phyloP scores from a whole-genome alignment of 1,140 invertebrate genomes.

The Aphis gossypii region DNA sequence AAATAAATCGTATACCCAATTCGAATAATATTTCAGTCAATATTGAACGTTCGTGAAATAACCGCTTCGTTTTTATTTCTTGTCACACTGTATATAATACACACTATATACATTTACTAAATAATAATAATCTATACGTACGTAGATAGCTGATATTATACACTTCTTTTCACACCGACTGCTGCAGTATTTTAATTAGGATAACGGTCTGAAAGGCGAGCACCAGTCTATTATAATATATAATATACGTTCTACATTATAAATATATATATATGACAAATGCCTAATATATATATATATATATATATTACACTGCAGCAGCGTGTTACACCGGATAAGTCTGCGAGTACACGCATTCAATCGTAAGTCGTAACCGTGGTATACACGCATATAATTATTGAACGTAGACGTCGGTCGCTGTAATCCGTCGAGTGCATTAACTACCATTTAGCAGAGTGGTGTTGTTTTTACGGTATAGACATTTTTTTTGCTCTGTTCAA shows the following conservation, averaged over 20 bases:
- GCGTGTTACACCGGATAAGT: background rate
- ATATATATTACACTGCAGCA: background rate
- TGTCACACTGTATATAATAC: background rate
- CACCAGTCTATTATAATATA: background rate
- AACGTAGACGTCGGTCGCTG: background rate
- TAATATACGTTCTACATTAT: background rate
- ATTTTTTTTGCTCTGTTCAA: background rate
- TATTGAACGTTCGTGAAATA: background rate
- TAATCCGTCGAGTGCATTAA: conserved; percentile 18
- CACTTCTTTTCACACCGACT: conserved; percentile 5
- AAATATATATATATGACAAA: background rate
- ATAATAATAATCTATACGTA: background rate
- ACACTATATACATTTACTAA: background rate
- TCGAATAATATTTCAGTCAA: background rate
- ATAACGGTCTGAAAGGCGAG: background rate
- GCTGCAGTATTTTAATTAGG: conserved; percentile 31
- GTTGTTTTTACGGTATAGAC: background rate
- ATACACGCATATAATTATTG: background rate
- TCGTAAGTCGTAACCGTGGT: background rate
- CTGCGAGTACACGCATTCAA: background rate
- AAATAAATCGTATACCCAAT: background rate
- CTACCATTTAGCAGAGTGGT: background rate
- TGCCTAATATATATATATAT: background rate
- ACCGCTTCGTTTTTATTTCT: background rate
- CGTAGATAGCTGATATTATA: background rate